Base-by-base conservation (phyloP, 2,113 vertebrate genomes). In the Ptilonorhynchus violaceus region DNA sequence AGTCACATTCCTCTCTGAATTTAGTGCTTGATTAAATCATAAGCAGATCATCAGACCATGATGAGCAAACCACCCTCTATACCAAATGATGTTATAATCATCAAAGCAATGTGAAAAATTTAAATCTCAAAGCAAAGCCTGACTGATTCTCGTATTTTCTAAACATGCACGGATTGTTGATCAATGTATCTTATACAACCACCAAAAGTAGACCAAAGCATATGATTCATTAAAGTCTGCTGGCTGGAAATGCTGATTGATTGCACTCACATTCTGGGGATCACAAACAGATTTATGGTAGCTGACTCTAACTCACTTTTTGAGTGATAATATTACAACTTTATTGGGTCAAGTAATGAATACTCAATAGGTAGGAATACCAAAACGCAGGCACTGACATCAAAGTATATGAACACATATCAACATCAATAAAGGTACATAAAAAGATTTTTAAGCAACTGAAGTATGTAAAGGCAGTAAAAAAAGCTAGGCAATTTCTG, bases 1-100 rank as follows among this genome's bases (percentile, higher is more conserved):
- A 85, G 83, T 72, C 77, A 93, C 66, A 82, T 67, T 82, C 39
- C 69, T 50, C 77, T 91, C 92, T 73, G 59, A 94, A 87, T 87
- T 75, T 76, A 78, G 66, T 46, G 64, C 64, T 83, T 91, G 41
- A 83, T 94, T 91, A 83, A 91, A 91, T 87, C 82, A 87, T 91
- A 83, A 87, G 77, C 63, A 90, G 86, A 72, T 86, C 82, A 86
- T 70, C 76, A 93, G 63, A 86, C 76, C 56, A 72, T 76, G 64
- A 85, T 86, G 82, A 77, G 64, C 70, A 82, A 82, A 70, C 70
- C 70, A 66, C 55, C 46, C 70, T 72, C 52, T 44, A 49, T 15
- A 93, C 52, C 46, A 72, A 93, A 81, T 55, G 39, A 93, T 86
- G 41, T 81, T 90, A 80, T 55, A 72, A 81, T 90, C 87, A 93